Base-by-base conservation (phyloP, 23 tunicate genomes). In the Ciona savignyi region DNA sequence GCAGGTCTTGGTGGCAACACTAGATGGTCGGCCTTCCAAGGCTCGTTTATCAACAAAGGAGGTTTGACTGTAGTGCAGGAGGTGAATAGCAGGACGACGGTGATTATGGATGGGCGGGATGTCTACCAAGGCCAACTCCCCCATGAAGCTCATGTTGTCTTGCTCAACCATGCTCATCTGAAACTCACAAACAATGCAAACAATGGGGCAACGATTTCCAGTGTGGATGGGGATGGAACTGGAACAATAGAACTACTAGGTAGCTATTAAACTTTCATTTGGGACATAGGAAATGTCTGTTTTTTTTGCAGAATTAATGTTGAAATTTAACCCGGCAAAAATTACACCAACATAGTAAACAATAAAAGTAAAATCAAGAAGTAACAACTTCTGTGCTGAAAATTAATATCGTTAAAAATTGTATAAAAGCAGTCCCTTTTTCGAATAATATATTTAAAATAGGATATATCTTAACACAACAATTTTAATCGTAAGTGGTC, bases 231-330 rank as follows among this genome's bases (percentile, higher is more conserved):
- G 0, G 77, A 73, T 49, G 77, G 77, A 23, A 73, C 77, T 19
- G 77, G 77, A 28, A 56, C 66, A 6, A 65, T 73, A 23, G 66
- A 51, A 27, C n/a, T 73, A 4, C 35, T 23, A 51, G 77, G 77
- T 73, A 20, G n/a, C n/a, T n/a, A n/a, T n/a, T n/a, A n/a, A n/a
- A n/a, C n/a, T n/a, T n/a, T n/a, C n/a, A n/a, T n/a, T n/a, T n/a
- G n/a, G n/a, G n/a, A n/a, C n/a, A n/a, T n/a, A n/a, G n/a, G n/a
- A n/a, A n/a, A n/a, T n/a, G n/a, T n/a, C n/a, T n/a, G n/a, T n/a
- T n/a, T n/a, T n/a, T n/a, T n/a, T n/a, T n/a, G n/a, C n/a, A n/a
- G n/a, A n/a, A n/a, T n/a, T n/a, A n/a, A n/a, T n/a, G n/a, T n/a
- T n/a, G n/a, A n/a, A n/a, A n/a, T n/a, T n/a, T n/a, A n/a, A n/a